Evolutionary conservation across 1,140 invertebrate genomes (phyloP), one percentile per base, ranked within the genome.

Genomic region (Physella acuta): DNA sequence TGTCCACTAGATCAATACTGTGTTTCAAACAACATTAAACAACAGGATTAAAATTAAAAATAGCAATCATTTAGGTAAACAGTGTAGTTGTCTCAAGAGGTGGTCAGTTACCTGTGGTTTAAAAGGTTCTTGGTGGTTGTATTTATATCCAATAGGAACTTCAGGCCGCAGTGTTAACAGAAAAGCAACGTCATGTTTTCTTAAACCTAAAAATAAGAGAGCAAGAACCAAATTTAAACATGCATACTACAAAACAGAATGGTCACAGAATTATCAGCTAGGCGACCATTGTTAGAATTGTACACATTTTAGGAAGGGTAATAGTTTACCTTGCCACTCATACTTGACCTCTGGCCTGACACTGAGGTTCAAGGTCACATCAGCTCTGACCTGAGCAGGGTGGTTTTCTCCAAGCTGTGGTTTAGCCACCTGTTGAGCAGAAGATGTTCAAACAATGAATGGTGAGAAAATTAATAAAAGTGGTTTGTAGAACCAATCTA

Each of bases 111-210:
- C 66, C 37, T 70, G 68, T 16, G 83, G 78, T 20, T 83, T 78
- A 64, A 85, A 86, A 11, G 78, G 81, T 36, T 81, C 73, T 1
- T 80, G 78, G 65, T 78, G 74, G 51, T 87, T 78, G 76, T 86
- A 88, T 72, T 81, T 82, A 30, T 78, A 78, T 3, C 93, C 94
- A 70, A 94, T 93, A 1, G 91, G 87, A 78, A 91, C 89, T 5
- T 88, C 89, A 0, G 96, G 94, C 71, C 92, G 90, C 0, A 99
- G 91, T 0, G 94, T 95, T 11, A 99, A 89, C 26, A 99, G 85
- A 78, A 99, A 99, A 80, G 96, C 97, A 11, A 99, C 96, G 80
- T 99, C 98, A 82, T 99, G 96, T 82, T 97, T 98, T 51, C 97
- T 87, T 26, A 99, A 85, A 76, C 91, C 80, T 86, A 69, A 2